These are phyloP conservation scores for Microplitis demolitor DNA, from an alignment of 1,140 invertebrate species.

Conservation along the genomic window DNA sequence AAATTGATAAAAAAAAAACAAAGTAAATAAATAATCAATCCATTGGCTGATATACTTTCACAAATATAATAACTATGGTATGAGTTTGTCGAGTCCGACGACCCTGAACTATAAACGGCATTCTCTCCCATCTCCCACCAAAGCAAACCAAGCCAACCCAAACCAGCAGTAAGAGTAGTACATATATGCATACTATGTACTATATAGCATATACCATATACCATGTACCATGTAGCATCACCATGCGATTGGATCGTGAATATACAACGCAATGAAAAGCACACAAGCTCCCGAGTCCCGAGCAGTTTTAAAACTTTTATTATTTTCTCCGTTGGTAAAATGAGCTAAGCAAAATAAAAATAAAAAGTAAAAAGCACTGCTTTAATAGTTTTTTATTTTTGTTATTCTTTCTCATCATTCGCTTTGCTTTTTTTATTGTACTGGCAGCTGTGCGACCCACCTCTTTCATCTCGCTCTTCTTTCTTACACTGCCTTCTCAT, in stretches of 20 bases:
- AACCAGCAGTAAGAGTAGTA: not conserved
- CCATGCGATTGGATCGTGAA: too few species aligned
- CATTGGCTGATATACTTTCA: not conserved
- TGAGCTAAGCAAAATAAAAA: too few species aligned
- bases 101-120: constrained; percentile 50
- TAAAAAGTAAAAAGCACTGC: too few species aligned
- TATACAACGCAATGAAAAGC: not conserved
- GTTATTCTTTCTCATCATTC: constrained; percentile 3
- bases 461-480: not conserved
- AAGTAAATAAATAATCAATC: not conserved
- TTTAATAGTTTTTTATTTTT: not conserved
- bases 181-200: too few species aligned
- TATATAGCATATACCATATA: not conserved
- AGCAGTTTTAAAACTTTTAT: not conserved
- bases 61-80: not conserved
- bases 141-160: too few species aligned
- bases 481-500: not conserved
- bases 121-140: not conserved
- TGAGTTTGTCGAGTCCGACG: constrained; percentile 34
- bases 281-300: not conserved
- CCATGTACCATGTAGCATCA: not conserved
- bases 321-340: not conserved
- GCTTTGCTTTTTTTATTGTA: constrained; percentile 23
- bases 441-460: constrained; percentile 28
- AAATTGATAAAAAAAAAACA: not conserved